phyloP scores from a whole-genome alignment of 2,113 vertebrate species.

The Zosterops japonicus region DNA sequence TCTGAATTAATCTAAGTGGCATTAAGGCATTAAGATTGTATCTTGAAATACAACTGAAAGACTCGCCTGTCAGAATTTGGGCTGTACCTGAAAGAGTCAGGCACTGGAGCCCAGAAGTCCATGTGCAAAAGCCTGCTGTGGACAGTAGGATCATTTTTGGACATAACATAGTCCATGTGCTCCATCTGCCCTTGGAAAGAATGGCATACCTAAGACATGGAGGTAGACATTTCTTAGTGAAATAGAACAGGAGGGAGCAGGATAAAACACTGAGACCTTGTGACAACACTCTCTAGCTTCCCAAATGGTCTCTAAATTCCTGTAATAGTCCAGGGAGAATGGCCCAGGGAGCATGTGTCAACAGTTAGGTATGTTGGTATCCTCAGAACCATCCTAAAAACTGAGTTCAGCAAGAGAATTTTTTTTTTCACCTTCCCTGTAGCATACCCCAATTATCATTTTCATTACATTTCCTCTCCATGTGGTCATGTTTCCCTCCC shows the following conservation, averaged over 20 bases:
- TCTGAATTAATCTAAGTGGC: not conserved
- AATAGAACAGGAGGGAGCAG: not conserved
- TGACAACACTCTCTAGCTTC: not conserved
- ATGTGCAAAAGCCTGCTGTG: not conserved
- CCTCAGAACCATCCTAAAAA: not conserved
- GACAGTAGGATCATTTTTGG: not conserved
- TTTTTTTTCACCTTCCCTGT: not conserved
- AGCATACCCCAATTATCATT: fast-evolving
- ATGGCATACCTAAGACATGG: not conserved
- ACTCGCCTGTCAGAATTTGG: not conserved
- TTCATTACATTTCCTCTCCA: not conserved
- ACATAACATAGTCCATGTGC: not conserved
- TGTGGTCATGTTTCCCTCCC: not conserved
- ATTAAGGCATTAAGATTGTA: not conserved
- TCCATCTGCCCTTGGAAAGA: not conserved
- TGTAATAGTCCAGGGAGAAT: not conserved
- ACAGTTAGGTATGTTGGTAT: not conserved
- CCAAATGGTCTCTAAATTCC: not conserved
- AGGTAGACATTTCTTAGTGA: not conserved
- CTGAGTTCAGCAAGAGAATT: not conserved
- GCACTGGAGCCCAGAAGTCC: not conserved
- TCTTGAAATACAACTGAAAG: not conserved
- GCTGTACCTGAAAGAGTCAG: not conserved
- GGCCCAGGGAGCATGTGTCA: not conserved
- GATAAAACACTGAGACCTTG: fast-evolving